A percentile compares a stretch with the other conserved stretches of the same genome.
phyloP scores from a whole-genome alignment of 2,113 vertebrate species.

The Dicerorhinus sumatrensis region DNA sequence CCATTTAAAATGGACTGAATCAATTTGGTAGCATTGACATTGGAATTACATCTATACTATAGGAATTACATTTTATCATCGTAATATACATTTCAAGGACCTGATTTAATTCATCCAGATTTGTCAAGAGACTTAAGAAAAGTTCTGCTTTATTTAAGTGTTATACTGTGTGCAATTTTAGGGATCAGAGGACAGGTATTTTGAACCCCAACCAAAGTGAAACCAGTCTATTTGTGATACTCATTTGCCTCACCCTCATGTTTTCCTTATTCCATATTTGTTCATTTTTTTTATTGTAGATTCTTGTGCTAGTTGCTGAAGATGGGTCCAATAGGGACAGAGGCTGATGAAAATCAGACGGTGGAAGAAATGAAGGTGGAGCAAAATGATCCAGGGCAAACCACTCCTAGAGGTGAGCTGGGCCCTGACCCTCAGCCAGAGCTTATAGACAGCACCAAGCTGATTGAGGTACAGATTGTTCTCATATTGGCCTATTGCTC shows the following conservation, averaged over 20 bases:
- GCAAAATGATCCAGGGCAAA: slow-evolving; percentile 71
- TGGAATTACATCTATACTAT: neutral
- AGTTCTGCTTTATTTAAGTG: neutral
- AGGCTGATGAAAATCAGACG: slow-evolving; percentile 87
- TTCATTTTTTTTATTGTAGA: slow-evolving; percentile 32
- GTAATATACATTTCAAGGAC: neutral
- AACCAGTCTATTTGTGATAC: neutral
- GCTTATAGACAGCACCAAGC: slow-evolving; percentile 93
- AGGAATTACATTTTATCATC: neutral
- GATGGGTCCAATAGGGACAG: slow-evolving; percentile 85
- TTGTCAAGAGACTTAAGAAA: neutral
- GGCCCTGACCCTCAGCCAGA: slow-evolving; percentile 85
- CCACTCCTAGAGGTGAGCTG: slow-evolving; percentile 81
- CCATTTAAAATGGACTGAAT: neutral
- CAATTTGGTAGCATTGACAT: neutral
- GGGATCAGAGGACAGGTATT: neutral
- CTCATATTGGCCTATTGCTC: slow-evolving; percentile 95
- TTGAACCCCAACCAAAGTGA: neutral
- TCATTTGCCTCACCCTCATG: neutral
- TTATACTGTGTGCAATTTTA: neutral
- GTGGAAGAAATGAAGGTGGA: slow-evolving; percentile 81
- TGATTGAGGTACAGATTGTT: slow-evolving; percentile 92
- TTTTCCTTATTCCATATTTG: neutral
- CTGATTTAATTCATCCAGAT: neutral
- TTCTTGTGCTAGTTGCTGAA: slow-evolving; percentile 44